Evolutionary conservation across 2,888 invertebrate genomes (phyloP), one percentile per base, ranked within the genome.

Genomic region (Drosophila anomelani): DNA sequence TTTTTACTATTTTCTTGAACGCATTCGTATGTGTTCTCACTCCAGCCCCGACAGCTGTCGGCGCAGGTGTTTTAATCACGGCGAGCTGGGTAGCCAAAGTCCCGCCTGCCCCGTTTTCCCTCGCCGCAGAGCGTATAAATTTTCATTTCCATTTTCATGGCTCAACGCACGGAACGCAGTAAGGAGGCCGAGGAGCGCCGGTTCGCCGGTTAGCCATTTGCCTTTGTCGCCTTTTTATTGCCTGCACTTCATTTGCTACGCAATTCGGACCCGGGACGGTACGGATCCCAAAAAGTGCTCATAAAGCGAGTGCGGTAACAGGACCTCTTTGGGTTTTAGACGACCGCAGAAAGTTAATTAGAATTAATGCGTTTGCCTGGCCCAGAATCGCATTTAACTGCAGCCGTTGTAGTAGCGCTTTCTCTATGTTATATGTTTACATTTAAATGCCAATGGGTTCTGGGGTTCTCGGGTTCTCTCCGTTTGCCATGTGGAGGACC

Each of bases 151-250:
- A 85, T 82, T 89, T 89, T 82, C 89, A 85, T 77, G 88, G 89
- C 84, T 77, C 75, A 79, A 81, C 85, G 85, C 87, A 88, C 72
- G 67, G 64, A 77, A 68, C 61, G 74, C 72, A 68, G 59, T 46
- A 46, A 47, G 53, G 64, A 29, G 63, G 54, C 68, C 54, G 32
- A 46, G 56, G 43, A 75, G 62, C 39, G 76, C 84, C 17, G 17
- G 41, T 17, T 17, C 38, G 76, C 85, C 46, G 46, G 46, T 46
- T 46, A 36, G 76, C 85, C 82, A 88, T 88, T 89, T 85, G 86
- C 86, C 77, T 88, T 88, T 85, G 88, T 85, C 89, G 88, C 88
- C 88, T 76, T 85, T 85, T 85, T 85, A 89, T 85, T 89, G 85
- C 90, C 86, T 85, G 88, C 85, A 85, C 85, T 85, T 89, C 85